Evolutionary conservation across 1,140 invertebrate genomes (phyloP), one percentile per base, ranked within the genome.

Genomic region (Drosophila pectinifera): DNA sequence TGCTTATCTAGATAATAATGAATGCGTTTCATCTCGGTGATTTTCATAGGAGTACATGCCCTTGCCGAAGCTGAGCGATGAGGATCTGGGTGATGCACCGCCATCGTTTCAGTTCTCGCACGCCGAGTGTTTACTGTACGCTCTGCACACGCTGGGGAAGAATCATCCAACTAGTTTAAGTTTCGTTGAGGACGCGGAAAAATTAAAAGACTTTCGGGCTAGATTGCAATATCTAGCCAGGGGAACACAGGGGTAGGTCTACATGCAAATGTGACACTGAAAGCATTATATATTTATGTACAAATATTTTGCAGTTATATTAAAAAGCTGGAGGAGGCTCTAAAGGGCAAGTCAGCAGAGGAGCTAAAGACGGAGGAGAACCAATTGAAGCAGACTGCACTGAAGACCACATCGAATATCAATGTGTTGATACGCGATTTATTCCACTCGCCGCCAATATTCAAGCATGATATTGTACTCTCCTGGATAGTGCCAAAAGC

Each of bases 371-470:
- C 95, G 14, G 95, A 96, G 69, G 96, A 98, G 93, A 96, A 97
- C 92, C 96, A 97, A 92, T 94, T 97, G 2, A 97, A 97, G 93
- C 93, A 97, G 55, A 95, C 96, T 36, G 97, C 97, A 14, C 92
- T 98, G 6, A 98, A 97, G 92, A 97, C 97, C 10, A 98, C 97
- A 26, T 96, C 96, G 46, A 99, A 99, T 91, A 98, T 99, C 49
- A 98, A 98, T 90, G 95, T 95, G 0, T 93, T 99, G 16, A 98
- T 99, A 53, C 97, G 98, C 92, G 98, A 99, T 93, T 93, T 99
- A 56, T 99, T 99, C 92, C 97, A 98, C 91, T 96, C 95, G 69
- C 98, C 98, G 38, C 98, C 98, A 4, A 96, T 96, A 74, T 99
- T 97, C 92, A 99, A 98, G 91, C 96, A 96, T 76, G 93, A 94